Evolutionary conservation across 2,888 invertebrate genomes (phyloP).

Genomic region (Gandaritis pyraliata): DNA sequence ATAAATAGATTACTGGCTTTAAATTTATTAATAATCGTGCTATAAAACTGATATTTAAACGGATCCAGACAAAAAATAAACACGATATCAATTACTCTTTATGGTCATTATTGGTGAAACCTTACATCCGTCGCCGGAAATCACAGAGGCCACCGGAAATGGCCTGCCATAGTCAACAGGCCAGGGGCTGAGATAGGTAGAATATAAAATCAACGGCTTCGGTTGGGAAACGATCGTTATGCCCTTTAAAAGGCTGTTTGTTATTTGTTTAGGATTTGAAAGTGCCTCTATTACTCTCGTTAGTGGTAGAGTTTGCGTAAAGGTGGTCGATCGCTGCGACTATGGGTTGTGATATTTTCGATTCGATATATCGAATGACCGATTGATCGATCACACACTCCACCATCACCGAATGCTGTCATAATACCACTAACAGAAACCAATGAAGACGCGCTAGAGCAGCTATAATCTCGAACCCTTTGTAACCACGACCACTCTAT

Average conservation of each 20-base stretch:
- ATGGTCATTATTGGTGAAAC: slow-evolving; percentile 30
- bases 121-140: slow-evolving; percentile 33
- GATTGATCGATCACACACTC: too few species aligned
- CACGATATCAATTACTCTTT: slow-evolving; percentile 16
- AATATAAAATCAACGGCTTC: slow-evolving; percentile 23
- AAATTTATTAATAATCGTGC: too few species aligned
- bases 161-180: slow-evolving; percentile 34
- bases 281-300: slow-evolving; percentile 8
- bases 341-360: too few species aligned
- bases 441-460: too few species aligned
- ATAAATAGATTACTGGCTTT: too few species aligned
- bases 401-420: too few species aligned
- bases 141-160: slow-evolving; percentile 37
- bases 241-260: slow-evolving; percentile 18
- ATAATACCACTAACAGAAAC: too few species aligned
- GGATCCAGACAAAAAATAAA: background rate
- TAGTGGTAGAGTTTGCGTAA: background rate
- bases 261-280: slow-evolving; percentile 20
- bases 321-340: too few species aligned
- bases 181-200: slow-evolving; percentile 17
- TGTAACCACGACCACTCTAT: too few species aligned
- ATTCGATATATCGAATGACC: too few species aligned
- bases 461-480: too few species aligned
- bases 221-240: slow-evolving; percentile 11
- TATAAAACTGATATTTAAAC: too few species aligned